These are phyloP conservation scores for Noctua comes DNA, from an alignment of 2,888 invertebrate genomes.

Conservation along the genomic window DNA sequence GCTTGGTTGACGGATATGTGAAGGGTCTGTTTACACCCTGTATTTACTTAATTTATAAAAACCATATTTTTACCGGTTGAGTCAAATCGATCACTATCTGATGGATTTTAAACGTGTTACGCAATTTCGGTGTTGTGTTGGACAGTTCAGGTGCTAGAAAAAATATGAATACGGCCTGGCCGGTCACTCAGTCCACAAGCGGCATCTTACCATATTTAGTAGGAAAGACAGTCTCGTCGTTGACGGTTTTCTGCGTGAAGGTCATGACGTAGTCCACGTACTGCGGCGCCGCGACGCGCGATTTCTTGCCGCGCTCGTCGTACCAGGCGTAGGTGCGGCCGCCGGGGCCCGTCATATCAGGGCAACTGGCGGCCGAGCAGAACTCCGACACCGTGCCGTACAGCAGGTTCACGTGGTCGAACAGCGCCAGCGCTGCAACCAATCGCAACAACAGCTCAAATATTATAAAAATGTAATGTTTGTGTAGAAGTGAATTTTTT, in stretches of 20 bases:
- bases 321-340: slow-evolving; percentile 99
- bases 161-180: neutral
- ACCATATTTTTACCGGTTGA: neutral
- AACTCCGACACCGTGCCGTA: slow-evolving; percentile 99
- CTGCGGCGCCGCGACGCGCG: slow-evolving; percentile 98
- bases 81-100: no score
- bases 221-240: slow-evolving; percentile 99
- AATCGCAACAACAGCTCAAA: neutral
- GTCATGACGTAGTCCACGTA: slow-evolving; percentile 99
- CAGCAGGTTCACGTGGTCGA: slow-evolving; percentile 99
- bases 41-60: no score
- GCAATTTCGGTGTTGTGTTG: neutral
- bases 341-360: slow-evolving; percentile 99
- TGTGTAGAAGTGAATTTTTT: neutral
- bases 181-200: neutral
- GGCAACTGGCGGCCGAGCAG: slow-evolving; percentile 98
- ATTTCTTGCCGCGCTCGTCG: slow-evolving; percentile 99
- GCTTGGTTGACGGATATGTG: no score
- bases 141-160: neutral
- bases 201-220: slow-evolving; percentile 97
- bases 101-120: no score
- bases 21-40: no score
- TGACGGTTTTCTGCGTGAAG: slow-evolving; percentile 98
- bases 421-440: slow-evolving; percentile 97
- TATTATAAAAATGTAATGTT: neutral